These are phyloP conservation scores for Crocallis elinguaria DNA, from an alignment of 2,888 invertebrate species.

Conservation along the genomic window DNA sequence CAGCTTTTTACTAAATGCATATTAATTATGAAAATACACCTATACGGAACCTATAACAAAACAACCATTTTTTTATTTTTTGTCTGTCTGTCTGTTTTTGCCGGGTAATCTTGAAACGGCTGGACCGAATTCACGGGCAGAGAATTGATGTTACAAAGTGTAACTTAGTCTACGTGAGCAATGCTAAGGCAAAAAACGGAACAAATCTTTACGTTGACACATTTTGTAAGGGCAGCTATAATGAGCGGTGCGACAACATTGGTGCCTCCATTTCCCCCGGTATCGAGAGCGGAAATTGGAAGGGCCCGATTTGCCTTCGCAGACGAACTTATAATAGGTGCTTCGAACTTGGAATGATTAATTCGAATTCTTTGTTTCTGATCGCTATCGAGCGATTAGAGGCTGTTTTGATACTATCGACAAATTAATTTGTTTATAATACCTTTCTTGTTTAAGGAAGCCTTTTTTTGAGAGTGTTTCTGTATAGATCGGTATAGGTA, in stretches of 20 bases:
- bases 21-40: too few relatives aligned
- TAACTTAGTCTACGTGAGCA: too few relatives aligned
- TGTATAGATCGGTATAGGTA: too few relatives aligned
- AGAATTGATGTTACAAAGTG: too few relatives aligned
- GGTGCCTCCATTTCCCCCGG: conserved; percentile 46
- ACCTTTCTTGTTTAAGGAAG: conserved; percentile 1
- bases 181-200: not conserved
- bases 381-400: conserved; percentile 26
- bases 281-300: conserved; percentile 49
- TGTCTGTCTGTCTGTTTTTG: too few relatives aligned
- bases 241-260: conserved; percentile 24
- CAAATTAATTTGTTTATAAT: conserved; percentile 17
- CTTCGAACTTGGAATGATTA: conserved; percentile 41
- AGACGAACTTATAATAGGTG: conserved; percentile 46
- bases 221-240: conserved; percentile 20
- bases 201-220: not conserved
- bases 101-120: too few relatives aligned
- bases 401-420: conserved; percentile 16
- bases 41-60: too few relatives aligned
- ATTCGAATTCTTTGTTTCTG: conserved; percentile 36
- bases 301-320: conserved; percentile 40
- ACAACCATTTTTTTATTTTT: too few relatives aligned
- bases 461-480: not conserved
- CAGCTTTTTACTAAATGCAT: too few relatives aligned
- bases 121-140: not conserved